These are phyloP conservation scores for Cladorhizidae sp. DNA, from an alignment of 37 sponge, comb jelly and placozoan genomes.

Conservation along the genomic window DNA sequence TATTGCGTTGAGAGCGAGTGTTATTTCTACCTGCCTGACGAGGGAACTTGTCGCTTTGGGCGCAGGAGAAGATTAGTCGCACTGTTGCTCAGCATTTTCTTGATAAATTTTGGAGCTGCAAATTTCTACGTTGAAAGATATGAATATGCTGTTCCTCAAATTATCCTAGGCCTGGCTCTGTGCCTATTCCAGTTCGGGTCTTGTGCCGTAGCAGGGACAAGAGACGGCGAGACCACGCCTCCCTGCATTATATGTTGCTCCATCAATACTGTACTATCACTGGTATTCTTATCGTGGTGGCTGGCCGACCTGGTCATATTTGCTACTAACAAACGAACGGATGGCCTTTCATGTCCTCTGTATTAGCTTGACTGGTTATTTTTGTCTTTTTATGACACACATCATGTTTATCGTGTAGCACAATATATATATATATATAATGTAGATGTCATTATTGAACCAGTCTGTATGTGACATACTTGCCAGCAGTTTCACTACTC, in stretches of 20 bases:
- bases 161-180: constrained; percentile 55
- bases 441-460: constrained; percentile 59
- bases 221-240: constrained; percentile 35
- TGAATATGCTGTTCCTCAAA: constrained; percentile 74
- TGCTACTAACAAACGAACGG: constrained; percentile 47
- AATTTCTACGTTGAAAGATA: constrained; percentile 83
- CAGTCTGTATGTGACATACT: constrained; percentile 98
- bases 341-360: constrained; percentile 61
- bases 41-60: constrained; percentile 30
- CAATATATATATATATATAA: too few relatives aligned
- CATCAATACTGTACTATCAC: constrained; percentile 55
- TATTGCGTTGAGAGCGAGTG: constrained; percentile 17
- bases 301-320: constrained; percentile 80
- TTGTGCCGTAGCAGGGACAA: constrained; percentile 39
- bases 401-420: too few relatives aligned
- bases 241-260: constrained; percentile 62
- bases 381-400: constrained; percentile 10
- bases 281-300: constrained; percentile 77
- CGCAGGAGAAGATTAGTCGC: constrained; percentile 37
- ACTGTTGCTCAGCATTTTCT: constrained; percentile 68
- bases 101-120: constrained; percentile 80
- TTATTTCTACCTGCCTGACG: constrained; percentile 10
- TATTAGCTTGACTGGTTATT: not conserved
- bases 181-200: constrained; percentile 72
- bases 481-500: constrained; percentile 96